A percentile compares a stretch with the other conserved stretches of the same genome.
Conservation (phyloP, 1,140 invertebrate genomes). For the Trichonephila inaurata region DNA sequence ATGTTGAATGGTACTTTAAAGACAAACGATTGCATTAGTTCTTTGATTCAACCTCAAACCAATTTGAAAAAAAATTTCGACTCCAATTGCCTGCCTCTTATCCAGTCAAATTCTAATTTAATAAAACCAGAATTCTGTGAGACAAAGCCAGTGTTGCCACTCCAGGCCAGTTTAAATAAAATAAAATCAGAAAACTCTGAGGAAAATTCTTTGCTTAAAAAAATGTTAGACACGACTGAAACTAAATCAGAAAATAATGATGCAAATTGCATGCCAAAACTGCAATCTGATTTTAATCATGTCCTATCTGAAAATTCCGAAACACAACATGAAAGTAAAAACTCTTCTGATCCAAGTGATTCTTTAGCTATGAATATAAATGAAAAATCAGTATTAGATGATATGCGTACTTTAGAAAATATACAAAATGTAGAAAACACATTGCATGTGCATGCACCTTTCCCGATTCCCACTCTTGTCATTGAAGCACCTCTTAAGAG, state of each 20-base stretch:
- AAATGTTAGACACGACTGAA: not conserved
- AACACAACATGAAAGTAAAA: constrained; percentile 1
- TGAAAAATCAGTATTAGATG: not conserved
- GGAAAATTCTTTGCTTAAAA: not conserved
- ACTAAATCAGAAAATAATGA: not conserved
- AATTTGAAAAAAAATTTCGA: not conserved
- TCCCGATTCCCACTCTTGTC: not conserved
- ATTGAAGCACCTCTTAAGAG: not conserved
- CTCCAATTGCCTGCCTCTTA: not conserved
- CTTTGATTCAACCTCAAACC: not conserved
- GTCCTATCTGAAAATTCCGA: not conserved
- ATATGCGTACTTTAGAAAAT: not conserved
- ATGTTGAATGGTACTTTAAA: constrained; percentile 16
- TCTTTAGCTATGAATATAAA: not conserved
- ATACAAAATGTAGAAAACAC: not conserved
- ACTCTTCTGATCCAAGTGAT: not conserved
- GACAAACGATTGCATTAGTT: not conserved
- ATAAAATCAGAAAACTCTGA: not conserved
- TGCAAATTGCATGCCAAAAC: not conserved
- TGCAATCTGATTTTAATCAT: not conserved
- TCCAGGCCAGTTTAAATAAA: not conserved
- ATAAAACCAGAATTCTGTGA: not conserved
- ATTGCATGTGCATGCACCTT: constrained; percentile 55
- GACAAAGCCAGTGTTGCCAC: not conserved
- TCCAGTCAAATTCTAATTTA: not conserved